phyloP scores from a whole-genome alignment of 2,888 invertebrate species.

The Noctuana brunneofusca region DNA sequence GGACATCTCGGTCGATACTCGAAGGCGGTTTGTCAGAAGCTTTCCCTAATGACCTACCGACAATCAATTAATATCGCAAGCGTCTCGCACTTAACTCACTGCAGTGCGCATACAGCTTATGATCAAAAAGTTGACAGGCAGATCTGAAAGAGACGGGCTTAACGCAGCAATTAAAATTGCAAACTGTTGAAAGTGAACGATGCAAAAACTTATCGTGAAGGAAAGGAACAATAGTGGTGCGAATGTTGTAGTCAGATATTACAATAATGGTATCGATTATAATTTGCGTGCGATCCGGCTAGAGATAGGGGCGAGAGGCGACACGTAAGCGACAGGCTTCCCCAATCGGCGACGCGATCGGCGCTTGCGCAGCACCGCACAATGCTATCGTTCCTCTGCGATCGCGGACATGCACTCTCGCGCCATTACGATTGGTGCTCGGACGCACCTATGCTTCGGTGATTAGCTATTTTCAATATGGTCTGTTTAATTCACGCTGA shows the following conservation, averaged over 20 bases:
- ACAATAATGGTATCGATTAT: slow-evolving; percentile 83
- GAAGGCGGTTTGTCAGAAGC: slow-evolving; percentile 51
- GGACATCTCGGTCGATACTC: slow-evolving; percentile 48
- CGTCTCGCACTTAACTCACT: slow-evolving; percentile 22
- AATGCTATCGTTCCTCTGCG: slow-evolving; percentile 78
- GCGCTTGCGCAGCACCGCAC: slow-evolving; percentile 70
- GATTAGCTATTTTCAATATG: slow-evolving; percentile 65
- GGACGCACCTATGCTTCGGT: slow-evolving; percentile 61
- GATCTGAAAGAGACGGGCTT: not conserved
- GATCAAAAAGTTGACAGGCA: slow-evolving; percentile 11
- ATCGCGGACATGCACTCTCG: slow-evolving; percentile 76
- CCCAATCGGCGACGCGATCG: slow-evolving; percentile 77
- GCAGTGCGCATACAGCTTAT: not conserved
- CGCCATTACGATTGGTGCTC: slow-evolving; percentile 75
- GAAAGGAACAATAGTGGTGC: slow-evolving; percentile 75
- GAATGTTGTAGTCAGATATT: slow-evolving; percentile 77
- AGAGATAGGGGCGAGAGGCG: slow-evolving; percentile 73
- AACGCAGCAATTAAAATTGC: slow-evolving; percentile 38
- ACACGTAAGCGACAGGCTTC: slow-evolving; percentile 79
- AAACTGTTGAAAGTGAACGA: slow-evolving; percentile 22
- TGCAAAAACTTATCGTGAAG: slow-evolving; percentile 42
- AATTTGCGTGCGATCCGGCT: slow-evolving; percentile 81
- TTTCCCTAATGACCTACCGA: slow-evolving; percentile 51
- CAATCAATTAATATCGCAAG: slow-evolving; percentile 47
- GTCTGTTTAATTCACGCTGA: slow-evolving; percentile 30